These are phyloP conservation scores for Homarus gammarus DNA, from an alignment of 2,888 invertebrate species.

Conservation along the genomic window DNA sequence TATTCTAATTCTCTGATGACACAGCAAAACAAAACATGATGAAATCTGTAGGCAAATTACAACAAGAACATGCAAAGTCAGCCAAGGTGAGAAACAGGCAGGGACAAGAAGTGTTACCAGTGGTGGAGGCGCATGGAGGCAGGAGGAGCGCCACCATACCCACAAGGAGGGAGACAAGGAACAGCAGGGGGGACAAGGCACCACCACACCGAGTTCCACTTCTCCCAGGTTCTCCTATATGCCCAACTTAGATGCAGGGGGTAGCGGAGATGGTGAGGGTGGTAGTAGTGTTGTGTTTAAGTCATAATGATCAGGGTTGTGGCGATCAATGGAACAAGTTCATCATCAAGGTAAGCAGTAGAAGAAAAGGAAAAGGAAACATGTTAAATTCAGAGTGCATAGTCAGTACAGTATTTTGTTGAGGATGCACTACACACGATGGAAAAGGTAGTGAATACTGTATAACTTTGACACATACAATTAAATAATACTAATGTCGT, in stretches of 20 bases:
- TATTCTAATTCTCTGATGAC: neutral
- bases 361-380: slow-evolving; percentile 28
- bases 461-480: neutral
- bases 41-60: neutral
- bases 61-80: slow-evolving; percentile 7
- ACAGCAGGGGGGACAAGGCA: slow-evolving; percentile 49
- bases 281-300: slow-evolving; percentile 13
- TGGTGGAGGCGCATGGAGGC: slow-evolving; percentile 45
- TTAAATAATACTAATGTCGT: neutral
- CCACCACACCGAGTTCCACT: slow-evolving; percentile 47
- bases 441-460: neutral
- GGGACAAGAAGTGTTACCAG: slow-evolving; percentile 59
- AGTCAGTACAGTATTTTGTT: neutral
- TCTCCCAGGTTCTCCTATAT: slow-evolving; percentile 29
- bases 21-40: neutral
- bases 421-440: neutral
- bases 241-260: slow-evolving; percentile 20
- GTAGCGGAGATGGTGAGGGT: slow-evolving; percentile 26
- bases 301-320: slow-evolving; percentile 37
- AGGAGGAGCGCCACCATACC: slow-evolving; percentile 54
- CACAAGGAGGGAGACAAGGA: slow-evolving; percentile 63
- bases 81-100: neutral
- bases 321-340: slow-evolving; percentile 37
- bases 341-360: slow-evolving; percentile 52
- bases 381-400: slow-evolving; percentile 5